A percentile compares a stretch with the other conserved stretches of the same genome.
These are phyloP conservation scores for Patella vulgata DNA, from an alignment of 1,140 invertebrate species.

Conservation along the genomic window DNA sequence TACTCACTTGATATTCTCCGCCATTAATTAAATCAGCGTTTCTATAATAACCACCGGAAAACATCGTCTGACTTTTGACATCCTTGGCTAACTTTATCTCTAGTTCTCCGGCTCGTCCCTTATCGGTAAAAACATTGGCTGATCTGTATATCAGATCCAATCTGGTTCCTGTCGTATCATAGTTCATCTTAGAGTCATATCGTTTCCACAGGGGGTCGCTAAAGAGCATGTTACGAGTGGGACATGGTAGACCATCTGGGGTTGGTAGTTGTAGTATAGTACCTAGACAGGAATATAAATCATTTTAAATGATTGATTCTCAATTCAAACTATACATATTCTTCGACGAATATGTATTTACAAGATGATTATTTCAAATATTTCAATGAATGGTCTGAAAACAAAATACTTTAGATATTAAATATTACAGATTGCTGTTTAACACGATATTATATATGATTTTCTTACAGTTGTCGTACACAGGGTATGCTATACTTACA, in stretches of 20 bases:
- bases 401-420: too few species aligned
- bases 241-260: conserved; percentile 30
- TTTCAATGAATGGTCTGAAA: too few species aligned
- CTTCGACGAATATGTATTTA: too few species aligned
- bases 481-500: too few species aligned
- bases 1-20: conserved; percentile 39
- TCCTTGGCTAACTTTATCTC: conserved; percentile 36
- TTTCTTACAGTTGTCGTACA: too few species aligned
- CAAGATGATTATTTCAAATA: too few species aligned
- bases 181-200: conserved; percentile 7
- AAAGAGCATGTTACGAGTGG: conserved; percentile 23
- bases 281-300: conserved; percentile 21
- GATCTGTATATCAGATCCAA: conserved; percentile 29
- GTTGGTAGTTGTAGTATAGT: conserved; percentile 36
- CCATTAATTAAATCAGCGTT: conserved; percentile 36
- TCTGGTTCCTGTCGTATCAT: conserved; percentile 26
- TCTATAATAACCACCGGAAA: conserved; percentile 34
- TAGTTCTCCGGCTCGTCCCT: conserved; percentile 16
- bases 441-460: too few species aligned
- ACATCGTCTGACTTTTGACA: conserved; percentile 26
- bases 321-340: too few species aligned
- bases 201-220: conserved; percentile 26
- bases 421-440: too few species aligned
- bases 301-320: too few species aligned
- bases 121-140: conserved; percentile 15